phyloP scores from a whole-genome alignment of 2,113 vertebrate species.

The Hypocryptadius cinnamomeus region DNA sequence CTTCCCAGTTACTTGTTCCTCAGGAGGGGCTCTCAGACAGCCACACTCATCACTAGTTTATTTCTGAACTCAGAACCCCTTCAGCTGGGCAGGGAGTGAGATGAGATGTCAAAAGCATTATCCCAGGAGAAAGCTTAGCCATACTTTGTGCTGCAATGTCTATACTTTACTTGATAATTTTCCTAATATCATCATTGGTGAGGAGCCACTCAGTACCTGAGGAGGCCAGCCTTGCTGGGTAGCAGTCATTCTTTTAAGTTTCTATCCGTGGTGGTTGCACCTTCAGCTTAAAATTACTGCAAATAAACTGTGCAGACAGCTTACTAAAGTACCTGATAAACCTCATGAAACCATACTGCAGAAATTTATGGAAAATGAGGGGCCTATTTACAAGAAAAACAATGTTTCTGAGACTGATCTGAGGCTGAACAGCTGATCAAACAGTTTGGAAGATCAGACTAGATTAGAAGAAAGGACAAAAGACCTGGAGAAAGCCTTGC shows the following conservation, averaged over 20 bases:
- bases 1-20: not conserved
- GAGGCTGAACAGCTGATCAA: not conserved
- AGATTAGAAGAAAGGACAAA: not conserved
- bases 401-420: not conserved
- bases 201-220: not conserved
- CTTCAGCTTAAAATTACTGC: not conserved
- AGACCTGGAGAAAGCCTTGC: not conserved
- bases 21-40: not conserved
- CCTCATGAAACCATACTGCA: not conserved
- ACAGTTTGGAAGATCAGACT: not conserved
- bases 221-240: not conserved
- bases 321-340: not conserved
- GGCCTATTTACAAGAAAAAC: not conserved
- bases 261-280: fast-evolving
- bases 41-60: not conserved
- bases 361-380: not conserved
- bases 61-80: not conserved
- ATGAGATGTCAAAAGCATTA: not conserved
- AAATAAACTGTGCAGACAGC: not conserved
- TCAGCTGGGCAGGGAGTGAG: not conserved
- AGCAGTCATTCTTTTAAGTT: not conserved
- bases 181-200: not conserved
- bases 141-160: not conserved
- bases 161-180: not conserved
- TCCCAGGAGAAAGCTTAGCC: not conserved